Percentiles rank a stretch among this genome's conserved stretches.
phyloP scores from a whole-genome alignment of 2,888 invertebrate species.

The Hartigia nigra region DNA sequence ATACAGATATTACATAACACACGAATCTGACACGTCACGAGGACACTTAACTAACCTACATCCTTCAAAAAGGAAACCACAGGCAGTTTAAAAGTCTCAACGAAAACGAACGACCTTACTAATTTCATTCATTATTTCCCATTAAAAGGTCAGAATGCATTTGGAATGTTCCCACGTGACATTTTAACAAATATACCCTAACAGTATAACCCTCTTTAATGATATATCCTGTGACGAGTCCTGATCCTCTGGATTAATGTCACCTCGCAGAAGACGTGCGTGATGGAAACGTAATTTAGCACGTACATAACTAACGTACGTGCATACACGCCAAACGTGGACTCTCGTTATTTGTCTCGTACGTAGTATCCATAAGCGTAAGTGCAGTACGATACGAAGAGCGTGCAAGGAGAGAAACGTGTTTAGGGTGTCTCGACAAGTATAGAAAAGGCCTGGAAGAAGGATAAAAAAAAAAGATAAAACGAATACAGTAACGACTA shows the following conservation, averaged over 20 bases:
- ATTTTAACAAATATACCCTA: too few relatives aligned
- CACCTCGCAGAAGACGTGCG: neutral
- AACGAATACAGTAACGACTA: neutral
- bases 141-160: neutral
- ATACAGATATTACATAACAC: neutral
- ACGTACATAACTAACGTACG: neutral
- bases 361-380: slow-evolving; percentile 35
- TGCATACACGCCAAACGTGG: neutral
- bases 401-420: neutral
- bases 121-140: neutral
- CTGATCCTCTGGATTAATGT: neutral
- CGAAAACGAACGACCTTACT: neutral
- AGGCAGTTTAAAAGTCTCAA: neutral
- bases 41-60: neutral
- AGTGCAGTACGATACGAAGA: slow-evolving; percentile 10
- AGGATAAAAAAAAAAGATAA: neutral
- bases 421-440: neutral
- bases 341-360: neutral
- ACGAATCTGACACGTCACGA: neutral
- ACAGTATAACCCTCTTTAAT: too few relatives aligned
- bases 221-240: neutral
- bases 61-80: neutral
- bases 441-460: neutral
- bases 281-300: neutral
- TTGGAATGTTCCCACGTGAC: neutral